phyloP scores from a whole-genome alignment of 2,888 invertebrate species.

The Callyntrura guangdongensis region DNA sequence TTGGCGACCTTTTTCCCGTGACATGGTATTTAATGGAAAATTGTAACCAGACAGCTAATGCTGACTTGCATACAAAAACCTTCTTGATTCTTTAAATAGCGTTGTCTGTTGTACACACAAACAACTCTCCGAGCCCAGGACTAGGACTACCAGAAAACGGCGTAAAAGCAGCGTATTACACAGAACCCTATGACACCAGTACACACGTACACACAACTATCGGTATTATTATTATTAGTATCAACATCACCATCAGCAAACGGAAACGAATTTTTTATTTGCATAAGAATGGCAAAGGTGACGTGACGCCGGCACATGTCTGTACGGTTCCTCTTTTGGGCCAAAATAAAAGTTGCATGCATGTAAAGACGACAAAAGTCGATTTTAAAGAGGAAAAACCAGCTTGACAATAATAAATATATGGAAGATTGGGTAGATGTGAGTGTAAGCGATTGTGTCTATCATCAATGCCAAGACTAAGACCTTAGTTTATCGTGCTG shows the following conservation, averaged over 20 bases:
- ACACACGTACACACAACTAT: not conserved
- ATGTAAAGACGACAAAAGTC: not conserved
- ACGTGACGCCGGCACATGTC: conserved; percentile 61
- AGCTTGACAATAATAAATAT: conserved; percentile 11
- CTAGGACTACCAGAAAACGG: no score
- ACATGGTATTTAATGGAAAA: conserved; percentile 45
- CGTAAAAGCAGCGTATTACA: no score
- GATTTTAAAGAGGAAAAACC: conserved; percentile 21
- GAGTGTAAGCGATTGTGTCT: not conserved
- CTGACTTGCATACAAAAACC: conserved; percentile 60
- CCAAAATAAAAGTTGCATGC: not conserved
- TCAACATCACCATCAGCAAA: conserved; percentile 4
- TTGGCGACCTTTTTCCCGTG: not conserved
- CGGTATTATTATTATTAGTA: not conserved
- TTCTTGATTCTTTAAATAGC: conserved; percentile 30
- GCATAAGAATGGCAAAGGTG: conserved; percentile 76
- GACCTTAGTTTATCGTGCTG: not conserved
- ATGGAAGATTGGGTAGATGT: not conserved
- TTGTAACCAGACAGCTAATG: conserved; percentile 36
- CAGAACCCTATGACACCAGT: no score
- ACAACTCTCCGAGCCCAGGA: no score
- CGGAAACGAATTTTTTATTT: conserved; percentile 50
- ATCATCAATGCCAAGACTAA: no score
- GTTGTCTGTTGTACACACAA: not conserved
- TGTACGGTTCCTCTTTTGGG: not conserved